A percentile compares a stretch with the other conserved stretches of the same genome.
These are phyloP conservation scores for Entomobrya proxima DNA, from an alignment of 2,888 invertebrate species.

Conservation along the genomic window DNA sequence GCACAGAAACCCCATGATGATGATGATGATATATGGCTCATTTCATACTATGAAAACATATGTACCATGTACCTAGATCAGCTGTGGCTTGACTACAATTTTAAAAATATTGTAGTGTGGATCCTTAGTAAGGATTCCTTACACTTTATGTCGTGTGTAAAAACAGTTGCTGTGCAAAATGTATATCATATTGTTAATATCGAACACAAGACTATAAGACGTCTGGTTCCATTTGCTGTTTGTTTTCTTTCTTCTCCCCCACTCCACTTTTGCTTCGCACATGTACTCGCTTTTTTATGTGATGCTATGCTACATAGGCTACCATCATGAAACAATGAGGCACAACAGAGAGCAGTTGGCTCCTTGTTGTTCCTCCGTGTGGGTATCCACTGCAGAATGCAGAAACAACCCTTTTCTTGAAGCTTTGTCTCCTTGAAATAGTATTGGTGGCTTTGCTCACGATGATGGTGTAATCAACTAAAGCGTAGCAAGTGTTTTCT, in stretches of 20 bases:
- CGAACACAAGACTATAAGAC: neutral
- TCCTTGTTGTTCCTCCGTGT: neutral
- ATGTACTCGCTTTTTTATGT: neutral
- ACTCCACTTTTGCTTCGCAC: constrained; percentile 15
- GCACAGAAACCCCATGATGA: neutral
- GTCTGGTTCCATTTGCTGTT: neutral
- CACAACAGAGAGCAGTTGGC: neutral
- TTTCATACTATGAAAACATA: constrained; percentile 1
- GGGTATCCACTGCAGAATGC: neutral
- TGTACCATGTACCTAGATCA: constrained; percentile 33
- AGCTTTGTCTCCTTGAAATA: constrained; percentile 41
- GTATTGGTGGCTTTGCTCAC: neutral
- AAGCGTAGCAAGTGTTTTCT: too few relatives aligned
- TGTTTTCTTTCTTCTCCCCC: neutral
- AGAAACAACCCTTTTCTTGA: constrained; percentile 10
- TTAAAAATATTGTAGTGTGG: constrained; percentile 9
- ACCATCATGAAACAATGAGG: neutral
- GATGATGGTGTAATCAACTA: neutral
- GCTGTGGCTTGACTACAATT: constrained; percentile 6
- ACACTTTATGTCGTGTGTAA: neutral
- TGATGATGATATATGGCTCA: neutral
- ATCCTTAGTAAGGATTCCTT: too few relatives aligned
- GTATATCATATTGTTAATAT: neutral
- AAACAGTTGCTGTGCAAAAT: constrained; percentile 30
- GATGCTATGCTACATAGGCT: neutral